Evolutionary conservation across 2,113 vertebrate species (phyloP), one percentile per base, ranked within the genome.

Genomic region (Theristicus caerulescens): DNA sequence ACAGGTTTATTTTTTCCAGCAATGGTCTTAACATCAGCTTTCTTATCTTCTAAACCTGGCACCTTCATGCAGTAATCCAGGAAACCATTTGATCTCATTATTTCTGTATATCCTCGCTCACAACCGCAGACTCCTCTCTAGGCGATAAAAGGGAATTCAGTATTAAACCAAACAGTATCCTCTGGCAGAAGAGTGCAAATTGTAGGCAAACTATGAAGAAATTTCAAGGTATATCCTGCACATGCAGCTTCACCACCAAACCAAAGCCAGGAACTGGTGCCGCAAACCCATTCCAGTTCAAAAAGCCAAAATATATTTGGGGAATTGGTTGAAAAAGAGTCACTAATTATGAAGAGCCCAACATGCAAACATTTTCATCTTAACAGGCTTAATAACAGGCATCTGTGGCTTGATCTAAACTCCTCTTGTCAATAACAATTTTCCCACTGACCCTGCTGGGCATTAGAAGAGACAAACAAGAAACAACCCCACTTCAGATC

Each of bases 31-130:
- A 99, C 99, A 80, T 99, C 99, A 32, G 99, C 99, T 97, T 99
- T 99, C 98, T 99, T 99, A 97, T 98, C 98, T 97, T 99, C 99
- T 31, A 98, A 98, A 78, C 99, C 99, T 2, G 99, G 99, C n/a
- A 99, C 98, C 97, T 99, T 99, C 97, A 99, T 98, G 97, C 99
- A 99, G 97, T 99, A 99, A 98, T 99, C 99, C 98, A 99, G 97
- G 95, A 99, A 98, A n/a, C 99, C 99, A 84, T 99, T 98, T 52
- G 99, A 99, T 97, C 98, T 99, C 99, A 99, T 99, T 94, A 99
- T 99, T 98, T 99, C 99, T 6, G 98, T 99, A 79, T 99, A 99
- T 76, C 99, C 99, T 88, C 96, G 98, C 97, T 99, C 99, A 96
- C 99, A 99, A 62, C 99, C 99, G 76, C 99, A 99, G 96, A 99